Percentiles rank a stretch among this genome's conserved stretches.
Evolutionary conservation across 2,888 invertebrate genomes (phyloP).

Genomic region (Anthophora plumipes): DNA sequence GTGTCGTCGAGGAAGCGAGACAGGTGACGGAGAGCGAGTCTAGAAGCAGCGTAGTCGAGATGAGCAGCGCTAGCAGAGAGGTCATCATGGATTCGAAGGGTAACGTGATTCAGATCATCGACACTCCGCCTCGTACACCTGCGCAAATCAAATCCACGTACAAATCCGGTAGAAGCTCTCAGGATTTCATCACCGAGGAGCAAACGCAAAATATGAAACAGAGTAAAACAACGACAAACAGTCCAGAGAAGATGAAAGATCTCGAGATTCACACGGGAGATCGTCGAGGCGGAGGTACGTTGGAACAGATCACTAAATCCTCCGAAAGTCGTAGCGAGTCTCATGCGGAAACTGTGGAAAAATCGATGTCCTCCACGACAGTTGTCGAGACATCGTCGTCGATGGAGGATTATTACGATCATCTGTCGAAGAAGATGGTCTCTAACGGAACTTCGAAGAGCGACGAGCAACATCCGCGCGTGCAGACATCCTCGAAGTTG

Average conservation of each 20-base stretch:
- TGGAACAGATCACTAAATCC: slow-evolving; percentile 12
- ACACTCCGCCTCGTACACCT: slow-evolving; percentile 68
- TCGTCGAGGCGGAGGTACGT: slow-evolving; percentile 15
- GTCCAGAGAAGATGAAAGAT: background rate
- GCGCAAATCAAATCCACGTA: slow-evolving; percentile 56
- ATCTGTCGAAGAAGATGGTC: slow-evolving; percentile 2
- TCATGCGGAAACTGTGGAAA: slow-evolving; percentile 54
- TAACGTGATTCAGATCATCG: slow-evolving; percentile 77
- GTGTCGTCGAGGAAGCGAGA: slow-evolving; percentile 77
- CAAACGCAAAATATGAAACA: slow-evolving; percentile 67
- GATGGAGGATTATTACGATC: slow-evolving; percentile 52
- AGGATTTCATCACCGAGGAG: slow-evolving; percentile 75
- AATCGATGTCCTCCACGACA: slow-evolving; percentile 61
- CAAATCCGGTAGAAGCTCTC: slow-evolving; percentile 66
- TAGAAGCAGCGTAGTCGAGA: slow-evolving; percentile 76
- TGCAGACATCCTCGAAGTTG: slow-evolving; percentile 64
- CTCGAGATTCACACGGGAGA: slow-evolving; percentile 8
- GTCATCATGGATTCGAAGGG: slow-evolving; percentile 80
- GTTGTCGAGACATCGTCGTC: slow-evolving; percentile 64
- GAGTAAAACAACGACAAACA: slow-evolving; percentile 18
- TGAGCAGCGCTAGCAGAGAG: slow-evolving; percentile 77
- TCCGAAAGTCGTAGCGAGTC: slow-evolving; percentile 57
- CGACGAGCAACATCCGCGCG: slow-evolving; percentile 11
- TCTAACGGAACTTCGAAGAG: slow-evolving; percentile 26
- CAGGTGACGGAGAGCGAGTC: slow-evolving; percentile 74